Percentiles rank a stretch among this genome's conserved stretches.
These are phyloP conservation scores for Patella ulyssiponensis DNA, from an alignment of 2,888 invertebrate genomes.

Conservation along the genomic window DNA sequence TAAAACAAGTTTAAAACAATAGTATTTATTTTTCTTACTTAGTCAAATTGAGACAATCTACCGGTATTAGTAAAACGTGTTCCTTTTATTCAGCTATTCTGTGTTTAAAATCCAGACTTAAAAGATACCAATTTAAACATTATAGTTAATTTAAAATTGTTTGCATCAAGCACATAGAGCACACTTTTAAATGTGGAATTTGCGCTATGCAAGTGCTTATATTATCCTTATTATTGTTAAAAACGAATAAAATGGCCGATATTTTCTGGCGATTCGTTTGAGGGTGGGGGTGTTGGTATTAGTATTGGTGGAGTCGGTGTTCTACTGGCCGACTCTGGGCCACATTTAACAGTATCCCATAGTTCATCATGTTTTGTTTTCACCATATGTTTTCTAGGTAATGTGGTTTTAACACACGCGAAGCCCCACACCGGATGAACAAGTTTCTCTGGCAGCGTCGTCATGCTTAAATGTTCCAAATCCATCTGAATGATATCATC, in stretches of 20 bases:
- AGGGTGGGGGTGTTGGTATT: neutral
- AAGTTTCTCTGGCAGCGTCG: constrained; percentile 23
- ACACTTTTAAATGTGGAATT: too few species aligned
- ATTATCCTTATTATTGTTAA: neutral
- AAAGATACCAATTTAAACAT: too few species aligned
- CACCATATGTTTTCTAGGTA: constrained; percentile 26
- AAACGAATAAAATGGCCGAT: neutral
- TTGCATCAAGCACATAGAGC: too few species aligned
- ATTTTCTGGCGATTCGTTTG: neutral
- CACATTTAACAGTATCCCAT: constrained; percentile 4
- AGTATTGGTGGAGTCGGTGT: neutral
- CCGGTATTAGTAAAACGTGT: too few species aligned
- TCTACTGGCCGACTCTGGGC: neutral
- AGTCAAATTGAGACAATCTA: too few species aligned
- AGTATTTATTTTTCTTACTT: too few species aligned
- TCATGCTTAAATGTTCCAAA: constrained; percentile 20
- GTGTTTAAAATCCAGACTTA: too few species aligned
- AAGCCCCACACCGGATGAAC: constrained; percentile 32
- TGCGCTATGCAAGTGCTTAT: too few species aligned
- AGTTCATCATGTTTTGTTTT: constrained; percentile 14
- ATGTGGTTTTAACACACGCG: constrained; percentile 21
- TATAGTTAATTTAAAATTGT: too few species aligned
- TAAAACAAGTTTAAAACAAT: too few species aligned
- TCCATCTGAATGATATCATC: constrained; percentile 35
- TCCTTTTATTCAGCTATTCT: too few species aligned